phyloP scores from a whole-genome alignment of 2,797 vertebrate genomes.

The Centropyge bicolor region DNA sequence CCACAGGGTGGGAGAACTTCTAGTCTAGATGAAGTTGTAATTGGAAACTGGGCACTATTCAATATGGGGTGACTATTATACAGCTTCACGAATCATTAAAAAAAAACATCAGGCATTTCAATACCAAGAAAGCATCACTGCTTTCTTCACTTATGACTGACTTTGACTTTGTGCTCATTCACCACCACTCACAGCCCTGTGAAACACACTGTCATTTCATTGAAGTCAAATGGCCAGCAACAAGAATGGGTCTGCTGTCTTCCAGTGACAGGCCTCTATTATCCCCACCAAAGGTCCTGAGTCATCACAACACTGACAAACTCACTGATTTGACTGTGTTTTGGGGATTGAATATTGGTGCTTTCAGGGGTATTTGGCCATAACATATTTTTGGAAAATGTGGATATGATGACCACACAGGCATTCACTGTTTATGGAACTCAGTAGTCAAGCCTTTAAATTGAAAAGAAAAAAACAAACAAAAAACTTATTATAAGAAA shows the following conservation, averaged over 20 bases:
- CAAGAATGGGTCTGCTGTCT: background rate
- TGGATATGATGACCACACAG: too few relatives aligned
- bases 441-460: too few relatives aligned
- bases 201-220: background rate
- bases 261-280: background rate
- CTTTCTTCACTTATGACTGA: too few relatives aligned
- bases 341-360: too few relatives aligned
- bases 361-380: too few relatives aligned
- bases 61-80: background rate
- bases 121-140: background rate
- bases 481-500: too few relatives aligned
- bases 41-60: background rate
- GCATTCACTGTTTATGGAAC: too few relatives aligned
- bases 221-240: background rate
- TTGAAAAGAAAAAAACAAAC: too few relatives aligned
- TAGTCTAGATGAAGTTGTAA: background rate
- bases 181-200: background rate
- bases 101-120: background rate
- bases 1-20: background rate
- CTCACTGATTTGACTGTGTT: too few relatives aligned
- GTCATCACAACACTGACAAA: background rate
- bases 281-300: constrained; percentile 3
- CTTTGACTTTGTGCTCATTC: background rate
- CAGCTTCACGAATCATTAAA: background rate
- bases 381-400: too few relatives aligned